Evolutionary conservation across 2,797 vertebrate genomes (phyloP).

Genomic region (Fistularia tabacaria): DNA sequence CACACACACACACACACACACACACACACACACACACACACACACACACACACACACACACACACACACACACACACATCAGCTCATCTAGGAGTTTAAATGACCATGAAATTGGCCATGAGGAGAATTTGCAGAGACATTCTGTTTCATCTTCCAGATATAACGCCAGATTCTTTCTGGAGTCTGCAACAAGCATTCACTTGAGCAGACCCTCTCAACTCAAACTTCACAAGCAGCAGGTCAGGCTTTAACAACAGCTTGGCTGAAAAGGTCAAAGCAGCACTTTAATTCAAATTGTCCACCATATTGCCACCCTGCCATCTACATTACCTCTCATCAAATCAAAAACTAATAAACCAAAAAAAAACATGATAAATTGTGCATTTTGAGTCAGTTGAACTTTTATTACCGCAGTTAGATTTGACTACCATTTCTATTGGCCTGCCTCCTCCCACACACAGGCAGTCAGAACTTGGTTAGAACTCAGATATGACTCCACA

Average conservation of each 20-base stretch:
- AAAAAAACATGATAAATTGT: no score
- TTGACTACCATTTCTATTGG: no score
- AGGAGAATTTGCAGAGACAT: constrained; percentile 38
- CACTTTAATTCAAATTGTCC: neutral
- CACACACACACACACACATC: no score
- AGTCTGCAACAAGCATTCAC: constrained; percentile 8
- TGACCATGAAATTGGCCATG: constrained; percentile 32
- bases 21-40: constrained; percentile 7
- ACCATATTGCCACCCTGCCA: neutral
- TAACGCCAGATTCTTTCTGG: constrained; percentile 49
- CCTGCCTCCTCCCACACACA: no score
- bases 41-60: constrained; percentile 5
- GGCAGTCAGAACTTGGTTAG: neutral
- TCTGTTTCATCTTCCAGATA: constrained; percentile 46
- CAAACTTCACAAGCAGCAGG: neutral
- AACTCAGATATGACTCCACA: constrained; percentile 23
- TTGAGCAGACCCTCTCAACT: neutral
- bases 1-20: constrained; percentile 17
- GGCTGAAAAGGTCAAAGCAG: constrained; percentile 4
- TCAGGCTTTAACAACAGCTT: neutral
- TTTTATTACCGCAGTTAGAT: neutral
- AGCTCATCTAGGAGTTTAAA: neutral
- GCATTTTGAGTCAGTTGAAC: no score
- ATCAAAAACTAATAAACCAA: no score
- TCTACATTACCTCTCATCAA: neutral